These are phyloP conservation scores for Leucoptera coffeella DNA, from an alignment of 2,888 invertebrate genomes.

Conservation along the genomic window DNA sequence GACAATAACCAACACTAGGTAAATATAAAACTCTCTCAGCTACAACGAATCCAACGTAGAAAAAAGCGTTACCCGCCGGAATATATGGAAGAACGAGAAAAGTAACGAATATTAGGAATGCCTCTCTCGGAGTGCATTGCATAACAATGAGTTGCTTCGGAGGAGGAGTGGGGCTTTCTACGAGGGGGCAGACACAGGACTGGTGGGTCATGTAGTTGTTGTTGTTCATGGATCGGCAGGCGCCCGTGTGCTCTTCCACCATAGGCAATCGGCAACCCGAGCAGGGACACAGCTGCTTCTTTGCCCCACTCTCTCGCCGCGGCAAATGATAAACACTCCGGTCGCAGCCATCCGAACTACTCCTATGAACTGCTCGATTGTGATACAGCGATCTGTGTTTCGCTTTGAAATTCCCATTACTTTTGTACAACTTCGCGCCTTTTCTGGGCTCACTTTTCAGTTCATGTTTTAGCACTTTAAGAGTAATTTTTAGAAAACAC, in stretches of 20 bases:
- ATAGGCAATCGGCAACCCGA: conserved; percentile 63
- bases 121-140: conserved; percentile 28
- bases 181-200: conserved; percentile 34
- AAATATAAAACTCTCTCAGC: conserved; percentile 94
- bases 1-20: conserved; percentile 92
- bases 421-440: conserved; percentile 32
- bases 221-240: conserved; percentile 66
- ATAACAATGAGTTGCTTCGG: conserved; percentile 4
- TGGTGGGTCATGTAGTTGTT: conserved; percentile 58
- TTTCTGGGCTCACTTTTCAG: conserved; percentile 14
- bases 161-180: conserved; percentile 20
- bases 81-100: conserved; percentile 88
- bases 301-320: conserved; percentile 30
- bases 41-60: conserved; percentile 97
- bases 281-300: conserved; percentile 49
- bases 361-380: conserved; percentile 24
- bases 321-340: conserved; percentile 29
- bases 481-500: conserved; percentile 32
- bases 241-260: conserved; percentile 61
- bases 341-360: conserved; percentile 31
- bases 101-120: conserved; percentile 58
- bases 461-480: conserved; percentile 28
- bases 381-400: conserved; percentile 40
- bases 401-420: conserved; percentile 25
- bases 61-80: conserved; percentile 92